Evolutionary conservation across 1,140 invertebrate genomes (phyloP).

Genomic region (Drosophila watanabei): DNA sequence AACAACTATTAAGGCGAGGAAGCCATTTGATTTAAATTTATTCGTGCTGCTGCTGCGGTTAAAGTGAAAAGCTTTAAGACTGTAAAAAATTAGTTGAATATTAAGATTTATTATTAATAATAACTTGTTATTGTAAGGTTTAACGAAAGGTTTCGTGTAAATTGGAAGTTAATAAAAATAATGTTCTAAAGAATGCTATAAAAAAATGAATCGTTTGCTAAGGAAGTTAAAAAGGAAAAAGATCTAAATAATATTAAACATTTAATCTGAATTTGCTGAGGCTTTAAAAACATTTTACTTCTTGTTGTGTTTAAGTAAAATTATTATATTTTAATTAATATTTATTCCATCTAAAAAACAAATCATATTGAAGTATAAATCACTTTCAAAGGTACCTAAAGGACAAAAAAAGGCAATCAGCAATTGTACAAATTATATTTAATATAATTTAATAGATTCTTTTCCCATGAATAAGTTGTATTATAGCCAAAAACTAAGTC

Average conservation of each 20-base stretch:
- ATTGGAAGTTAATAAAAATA: not conserved
- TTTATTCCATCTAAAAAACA: not conserved
- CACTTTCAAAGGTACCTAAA: too few relatives aligned
- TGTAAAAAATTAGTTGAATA: not conserved
- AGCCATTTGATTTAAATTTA: constrained; percentile 3
- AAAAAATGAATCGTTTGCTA: not conserved
- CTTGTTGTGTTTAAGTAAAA: not conserved
- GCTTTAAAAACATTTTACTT: not conserved
- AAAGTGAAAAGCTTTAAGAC: constrained; percentile 11
- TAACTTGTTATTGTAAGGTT: not conserved
- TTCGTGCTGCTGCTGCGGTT: not conserved
- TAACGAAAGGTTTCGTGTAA: not conserved
- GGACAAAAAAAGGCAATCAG: not conserved
- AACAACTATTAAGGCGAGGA: constrained; percentile 14
- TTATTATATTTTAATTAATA: not conserved
- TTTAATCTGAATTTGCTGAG: not conserved
- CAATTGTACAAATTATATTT: not conserved
- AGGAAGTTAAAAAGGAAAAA: not conserved
- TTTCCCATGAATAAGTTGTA: not conserved
- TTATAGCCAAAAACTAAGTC: not conserved
- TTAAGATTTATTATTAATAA: too few relatives aligned
- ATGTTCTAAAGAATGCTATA: not conserved
- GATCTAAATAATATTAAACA: not conserved
- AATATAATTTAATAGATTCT: not conserved
- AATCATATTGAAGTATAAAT: too few relatives aligned